phyloP scores from a whole-genome alignment of 2,797 vertebrate genomes.

The Okamejei kenojei region DNA sequence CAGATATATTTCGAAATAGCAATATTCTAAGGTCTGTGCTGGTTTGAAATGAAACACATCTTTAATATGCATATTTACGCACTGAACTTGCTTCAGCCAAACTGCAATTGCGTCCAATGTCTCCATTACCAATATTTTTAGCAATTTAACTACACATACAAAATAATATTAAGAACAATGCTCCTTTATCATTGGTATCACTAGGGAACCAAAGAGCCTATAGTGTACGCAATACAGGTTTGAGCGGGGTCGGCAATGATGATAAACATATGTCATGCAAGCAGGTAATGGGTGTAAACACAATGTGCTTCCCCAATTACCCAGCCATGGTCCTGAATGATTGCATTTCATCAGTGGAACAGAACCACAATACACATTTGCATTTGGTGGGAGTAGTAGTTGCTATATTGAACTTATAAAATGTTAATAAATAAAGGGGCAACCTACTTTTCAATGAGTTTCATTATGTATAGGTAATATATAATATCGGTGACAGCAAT shows the following conservation, averaged over 20 bases:
- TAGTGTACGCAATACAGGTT: background rate
- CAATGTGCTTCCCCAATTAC: background rate
- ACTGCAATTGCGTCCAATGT: background rate
- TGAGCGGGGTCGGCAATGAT: background rate
- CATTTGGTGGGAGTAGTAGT: background rate
- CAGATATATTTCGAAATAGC: background rate
- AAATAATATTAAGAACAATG: constrained; percentile 18
- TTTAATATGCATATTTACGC: background rate
- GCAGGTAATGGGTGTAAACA: constrained; percentile 21
- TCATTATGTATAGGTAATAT: background rate
- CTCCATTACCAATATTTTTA: constrained; percentile 11
- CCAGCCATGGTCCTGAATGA: background rate
- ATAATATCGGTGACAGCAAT: background rate
- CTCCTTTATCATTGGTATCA: background rate
- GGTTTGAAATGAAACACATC: background rate
- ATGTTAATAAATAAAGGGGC: background rate
- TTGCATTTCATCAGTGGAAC: background rate
- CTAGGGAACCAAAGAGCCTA: background rate
- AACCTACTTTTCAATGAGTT: background rate
- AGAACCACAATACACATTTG: background rate
- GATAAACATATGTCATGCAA: background rate
- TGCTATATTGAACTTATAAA: background rate
- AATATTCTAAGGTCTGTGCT: background rate
- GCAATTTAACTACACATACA: background rate
- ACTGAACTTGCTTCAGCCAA: background rate